Conservation (phyloP, 2,113 vertebrate genomes). For the Perognathus longimembris region DNA sequence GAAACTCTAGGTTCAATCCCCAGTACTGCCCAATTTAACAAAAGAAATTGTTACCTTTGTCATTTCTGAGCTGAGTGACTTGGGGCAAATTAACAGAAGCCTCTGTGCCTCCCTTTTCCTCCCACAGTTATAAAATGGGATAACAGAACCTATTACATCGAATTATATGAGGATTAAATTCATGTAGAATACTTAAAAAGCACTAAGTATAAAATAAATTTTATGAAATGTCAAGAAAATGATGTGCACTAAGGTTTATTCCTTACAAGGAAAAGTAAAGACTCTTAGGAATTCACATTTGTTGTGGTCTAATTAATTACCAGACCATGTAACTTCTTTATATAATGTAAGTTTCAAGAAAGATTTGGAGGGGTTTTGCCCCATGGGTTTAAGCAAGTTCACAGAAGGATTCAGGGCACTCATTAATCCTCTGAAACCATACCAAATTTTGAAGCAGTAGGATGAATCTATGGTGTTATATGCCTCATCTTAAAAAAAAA, state of each 20-base stretch:
- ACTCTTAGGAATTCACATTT: conserved; percentile 28
- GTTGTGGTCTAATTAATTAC: conserved; percentile 21
- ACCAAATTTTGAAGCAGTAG: background rate
- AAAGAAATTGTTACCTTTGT: background rate
- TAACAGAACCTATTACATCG: background rate
- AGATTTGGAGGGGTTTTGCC: background rate
- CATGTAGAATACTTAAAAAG: background rate
- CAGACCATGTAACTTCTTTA: conserved; percentile 22
- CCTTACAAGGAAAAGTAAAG: conserved; percentile 1
- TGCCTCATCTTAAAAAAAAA: background rate
- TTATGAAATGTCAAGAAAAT: background rate
- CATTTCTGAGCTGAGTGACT: background rate
- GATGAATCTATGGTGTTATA: background rate
- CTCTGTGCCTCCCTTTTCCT: background rate
- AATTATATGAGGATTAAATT: conserved; percentile 1
- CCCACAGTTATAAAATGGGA: background rate
- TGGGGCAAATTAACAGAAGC: background rate
- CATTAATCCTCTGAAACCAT: conserved; percentile 16
- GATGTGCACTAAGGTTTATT: background rate
- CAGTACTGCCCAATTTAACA: no score
- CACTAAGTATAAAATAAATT: background rate
- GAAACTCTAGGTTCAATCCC: background rate
- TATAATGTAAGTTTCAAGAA: background rate
- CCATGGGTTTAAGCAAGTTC: background rate
- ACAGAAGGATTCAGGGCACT: background rate